Percentiles rank a stretch among this genome's conserved stretches.
Evolutionary conservation across 2,113 vertebrate species (phyloP).

Genomic region (Parotia lawesii): DNA sequence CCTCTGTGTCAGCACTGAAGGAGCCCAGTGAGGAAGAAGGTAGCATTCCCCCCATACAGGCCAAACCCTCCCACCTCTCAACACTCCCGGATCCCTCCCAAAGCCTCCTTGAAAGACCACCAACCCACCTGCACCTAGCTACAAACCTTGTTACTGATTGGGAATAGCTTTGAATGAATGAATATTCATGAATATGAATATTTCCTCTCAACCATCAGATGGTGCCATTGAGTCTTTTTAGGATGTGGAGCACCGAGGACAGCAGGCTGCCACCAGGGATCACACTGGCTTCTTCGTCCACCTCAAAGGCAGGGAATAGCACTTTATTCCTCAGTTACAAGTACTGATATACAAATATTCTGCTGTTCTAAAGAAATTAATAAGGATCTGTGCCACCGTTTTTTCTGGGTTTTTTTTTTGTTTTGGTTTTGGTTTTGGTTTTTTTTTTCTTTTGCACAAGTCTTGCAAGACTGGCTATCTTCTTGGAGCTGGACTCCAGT

Average conservation of each 20-base stretch:
- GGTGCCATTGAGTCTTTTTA: slow-evolving; percentile 49
- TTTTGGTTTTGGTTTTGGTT: too few relatives aligned
- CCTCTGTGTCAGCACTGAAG: background rate
- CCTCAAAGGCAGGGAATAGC: background rate
- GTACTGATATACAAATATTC: background rate
- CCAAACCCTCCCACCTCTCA: background rate
- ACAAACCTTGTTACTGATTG: background rate
- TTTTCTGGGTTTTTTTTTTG: background rate
- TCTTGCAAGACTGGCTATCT: background rate
- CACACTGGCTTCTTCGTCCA: background rate
- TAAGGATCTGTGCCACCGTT: background rate
- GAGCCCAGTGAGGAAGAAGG: background rate
- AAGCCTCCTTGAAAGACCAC: background rate
- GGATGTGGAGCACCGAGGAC: background rate
- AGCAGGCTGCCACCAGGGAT: background rate
- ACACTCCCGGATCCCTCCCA: background rate
- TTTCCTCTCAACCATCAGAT: slow-evolving; percentile 24
- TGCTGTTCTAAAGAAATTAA: background rate
- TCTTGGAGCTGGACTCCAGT: background rate
- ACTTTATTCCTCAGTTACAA: background rate
- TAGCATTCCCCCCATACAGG: fast-evolving
- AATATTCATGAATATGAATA: background rate
- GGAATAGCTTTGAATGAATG: background rate
- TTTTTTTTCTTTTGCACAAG: background rate
- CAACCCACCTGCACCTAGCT: too few relatives aligned